Evolutionary conservation across 2,888 invertebrate species (phyloP).

Genomic region (Metacarcinus magister): DNA sequence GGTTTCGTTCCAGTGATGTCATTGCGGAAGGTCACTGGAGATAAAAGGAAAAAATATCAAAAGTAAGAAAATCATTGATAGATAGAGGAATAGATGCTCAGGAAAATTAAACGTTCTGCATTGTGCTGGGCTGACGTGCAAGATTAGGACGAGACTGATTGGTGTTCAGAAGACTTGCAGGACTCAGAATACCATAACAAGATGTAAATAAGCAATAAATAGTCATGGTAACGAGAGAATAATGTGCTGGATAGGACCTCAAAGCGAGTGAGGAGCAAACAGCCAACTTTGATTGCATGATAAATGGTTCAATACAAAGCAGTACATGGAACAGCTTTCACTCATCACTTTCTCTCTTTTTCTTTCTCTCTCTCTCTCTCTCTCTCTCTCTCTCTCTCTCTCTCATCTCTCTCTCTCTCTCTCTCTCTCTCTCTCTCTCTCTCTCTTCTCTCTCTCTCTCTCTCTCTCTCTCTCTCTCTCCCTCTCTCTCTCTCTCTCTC

Average conservation of each 20-base stretch:
- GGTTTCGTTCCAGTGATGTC: neutral
- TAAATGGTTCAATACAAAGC: neutral
- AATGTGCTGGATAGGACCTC: neutral
- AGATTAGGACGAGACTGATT: too few species aligned
- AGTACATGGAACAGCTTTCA: neutral
- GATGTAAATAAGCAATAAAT: neutral
- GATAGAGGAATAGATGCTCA: neutral
- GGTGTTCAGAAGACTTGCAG: too few species aligned
- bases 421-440: too few species aligned
- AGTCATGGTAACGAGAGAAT: neutral
- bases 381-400: neutral
- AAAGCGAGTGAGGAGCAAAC: neutral
- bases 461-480: too few species aligned
- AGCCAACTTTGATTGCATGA: neutral
- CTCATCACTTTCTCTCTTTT: neutral
- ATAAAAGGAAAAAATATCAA: neutral
- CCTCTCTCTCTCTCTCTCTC: too few species aligned
- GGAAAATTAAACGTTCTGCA: too few species aligned
- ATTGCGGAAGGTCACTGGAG: neutral
- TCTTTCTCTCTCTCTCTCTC: conserved; percentile 11
- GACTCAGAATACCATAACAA: neutral
- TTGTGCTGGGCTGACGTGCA: too few species aligned
- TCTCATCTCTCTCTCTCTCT: too few species aligned
- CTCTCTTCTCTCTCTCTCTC: too few species aligned
- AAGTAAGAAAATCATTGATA: neutral